These are phyloP conservation scores for Numenius arquata DNA, from an alignment of 2,113 vertebrate genomes.

Conservation along the genomic window DNA sequence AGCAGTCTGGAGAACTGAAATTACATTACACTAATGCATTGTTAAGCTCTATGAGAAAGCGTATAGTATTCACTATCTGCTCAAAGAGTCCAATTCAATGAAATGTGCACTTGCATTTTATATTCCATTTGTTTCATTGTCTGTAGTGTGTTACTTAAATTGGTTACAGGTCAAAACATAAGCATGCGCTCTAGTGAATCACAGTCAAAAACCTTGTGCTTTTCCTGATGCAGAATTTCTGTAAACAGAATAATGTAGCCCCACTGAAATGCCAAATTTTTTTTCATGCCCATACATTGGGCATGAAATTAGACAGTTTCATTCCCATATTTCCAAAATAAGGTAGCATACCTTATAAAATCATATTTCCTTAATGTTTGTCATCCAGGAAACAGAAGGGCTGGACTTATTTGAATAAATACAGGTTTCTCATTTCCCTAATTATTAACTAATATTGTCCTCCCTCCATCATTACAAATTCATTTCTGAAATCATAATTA, in stretches of 20 bases:
- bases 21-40: not conserved
- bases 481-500: slow-evolving; percentile 62
- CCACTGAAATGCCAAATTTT: not conserved
- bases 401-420: slow-evolving; percentile 56
- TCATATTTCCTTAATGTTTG: slow-evolving; percentile 50
- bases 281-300: not conserved
- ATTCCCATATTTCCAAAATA: not conserved
- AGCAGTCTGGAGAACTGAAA: not conserved
- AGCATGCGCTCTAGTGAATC: not conserved
- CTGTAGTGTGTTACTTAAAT: not conserved
- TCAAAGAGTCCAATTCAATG: not conserved
- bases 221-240: not conserved
- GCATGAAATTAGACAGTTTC: too few species aligned
- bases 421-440: slow-evolving; percentile 55
- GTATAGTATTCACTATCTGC: not conserved
- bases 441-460: slow-evolving; percentile 58
- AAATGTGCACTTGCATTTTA: not conserved
- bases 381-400: slow-evolving; percentile 52
- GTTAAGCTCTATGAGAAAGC: not conserved
- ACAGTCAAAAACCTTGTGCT: not conserved
- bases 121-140: not conserved
- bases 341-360: slow-evolving; percentile 32
- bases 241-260: not conserved
- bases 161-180: not conserved
- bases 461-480: slow-evolving; percentile 43